Evolutionary conservation across 2,113 vertebrate species (phyloP), one percentile per base, ranked within the genome.

Genomic region (Ivindomyrus marchei): DNA sequence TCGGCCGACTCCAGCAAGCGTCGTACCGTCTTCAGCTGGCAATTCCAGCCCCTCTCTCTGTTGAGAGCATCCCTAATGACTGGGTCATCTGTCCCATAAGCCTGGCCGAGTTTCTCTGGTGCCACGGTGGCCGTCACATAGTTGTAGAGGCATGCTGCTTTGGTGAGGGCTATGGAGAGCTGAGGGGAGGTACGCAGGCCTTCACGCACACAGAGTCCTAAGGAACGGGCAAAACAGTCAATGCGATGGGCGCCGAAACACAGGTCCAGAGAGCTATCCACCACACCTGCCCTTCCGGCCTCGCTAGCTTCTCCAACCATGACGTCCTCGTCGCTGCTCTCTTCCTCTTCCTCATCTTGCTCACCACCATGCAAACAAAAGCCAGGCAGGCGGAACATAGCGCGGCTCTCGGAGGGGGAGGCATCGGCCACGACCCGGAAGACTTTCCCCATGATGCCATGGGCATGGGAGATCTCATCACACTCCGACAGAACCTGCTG

Each of bases 81-180:
- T 21, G 87, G 91, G 89, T 91, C 27, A 24, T 92, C 94, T 13
- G 92, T 90, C 50, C 92, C 94, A 74, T 96, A 96, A 77, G 96
- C 94, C 91, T 96, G 95, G 47, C 91, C 93, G 4, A 96, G 95
- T 90, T 96, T 96, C 91, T 96, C 96, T 49, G 94, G 91, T 17
- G 95, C 95, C 27, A 96, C 96, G 4, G 95, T 95, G n/a, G 95
- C 94, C 87, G 94, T 95, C 77, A 96, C 93, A 91, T 96, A 96
- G 91, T 95, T 95, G 90, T 95, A 96, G 90, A 96, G 96, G 91
- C 92, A 94, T 31, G 95, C 93, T 3, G 95, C 95, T 90, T 96
- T 96, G 90, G 94, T 91, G 91, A 96, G 92, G 0, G 93, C 93
- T 49, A 93, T 92, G 0, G 94, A 94, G 89, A 96, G 92, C 84